Base-by-base conservation (phyloP, 2,888 invertebrate species). In the Adela reaumurella region DNA sequence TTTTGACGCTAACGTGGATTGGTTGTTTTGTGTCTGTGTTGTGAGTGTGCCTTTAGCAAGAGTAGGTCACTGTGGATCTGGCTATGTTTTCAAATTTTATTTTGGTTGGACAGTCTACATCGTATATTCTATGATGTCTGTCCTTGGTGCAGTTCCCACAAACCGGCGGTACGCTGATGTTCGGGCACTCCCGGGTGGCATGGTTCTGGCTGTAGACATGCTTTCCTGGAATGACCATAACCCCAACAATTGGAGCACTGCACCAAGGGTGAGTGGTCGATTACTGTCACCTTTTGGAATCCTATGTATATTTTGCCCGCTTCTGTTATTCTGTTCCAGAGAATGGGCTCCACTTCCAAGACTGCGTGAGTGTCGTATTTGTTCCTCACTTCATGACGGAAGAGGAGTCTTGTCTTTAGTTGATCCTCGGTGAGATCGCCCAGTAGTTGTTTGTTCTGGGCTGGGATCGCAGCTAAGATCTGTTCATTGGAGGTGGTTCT, bases 41-140 rank as follows among this genome's bases (percentile, higher is more conserved):
- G n/a, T n/a, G n/a, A 8, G 4, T 24, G 41, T 45, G 42, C 48
- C 51, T 28, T 57, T 55, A 58, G 53, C 54, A 56, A 17, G 58
- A 55, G 2, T 50, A n/a, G 16, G n/a, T n/a, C n/a, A 55, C 41
- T 2, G 41, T 46, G 0, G 53, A 48, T 0, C 60, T 29, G 2
- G 59, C 58, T 54, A 57, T 53, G 0, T 17, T 18, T 11, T 59
- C 59, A 59, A 58, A 58, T 19, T 46, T 57, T 1, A 41, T 17
- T 1, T 51, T 19, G 10, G 47, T 47, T 0, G 29, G 52, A 46
- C 57, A 58, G 1, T 46, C 47, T 14, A 16, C 11, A 24, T 48
- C 46, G 46, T 52, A 54, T 1, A 52, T 53, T 2, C 35, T 48
- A 24, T 50, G 53, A 20, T n/a, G n/a, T n/a, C 46, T 45, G 2